Evolutionary conservation across 2,888 invertebrate species (phyloP).

Genomic region (Alviniconcha strummeri): DNA sequence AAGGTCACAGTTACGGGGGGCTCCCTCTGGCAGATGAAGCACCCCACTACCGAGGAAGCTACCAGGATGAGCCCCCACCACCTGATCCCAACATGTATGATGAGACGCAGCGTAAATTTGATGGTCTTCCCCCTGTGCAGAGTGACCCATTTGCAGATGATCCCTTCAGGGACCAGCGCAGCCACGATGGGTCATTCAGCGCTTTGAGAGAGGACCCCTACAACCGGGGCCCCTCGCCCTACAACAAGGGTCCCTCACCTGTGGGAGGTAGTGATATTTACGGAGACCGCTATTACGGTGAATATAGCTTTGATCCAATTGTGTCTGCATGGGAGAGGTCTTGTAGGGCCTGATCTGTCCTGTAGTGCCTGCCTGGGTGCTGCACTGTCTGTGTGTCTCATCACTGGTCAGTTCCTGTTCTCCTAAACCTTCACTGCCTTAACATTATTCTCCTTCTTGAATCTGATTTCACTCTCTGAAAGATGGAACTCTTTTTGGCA

Average conservation of each 20-base stretch:
- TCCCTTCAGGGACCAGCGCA: constrained; percentile 59
- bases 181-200: constrained; percentile 42
- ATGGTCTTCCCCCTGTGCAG: constrained; percentile 63
- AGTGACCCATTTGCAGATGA: constrained; percentile 66
- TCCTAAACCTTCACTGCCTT: too few relatives aligned
- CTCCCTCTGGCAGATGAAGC: constrained; percentile 14
- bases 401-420: too few relatives aligned
- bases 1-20: neutral
- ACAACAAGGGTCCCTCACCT: constrained; percentile 49
- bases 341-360: neutral
- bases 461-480: too few relatives aligned
- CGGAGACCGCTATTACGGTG: constrained; percentile 38
- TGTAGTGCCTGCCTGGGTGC: too few relatives aligned
- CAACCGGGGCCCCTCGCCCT: constrained; percentile 36
- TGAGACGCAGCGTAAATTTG: constrained; percentile 45
- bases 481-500: too few relatives aligned
- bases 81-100: constrained; percentile 33
- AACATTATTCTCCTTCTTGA: too few relatives aligned
- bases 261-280: constrained; percentile 43
- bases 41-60: constrained; percentile 41
- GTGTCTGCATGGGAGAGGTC: constrained; percentile 17
- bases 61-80: constrained; percentile 42
- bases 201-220: constrained; percentile 29
- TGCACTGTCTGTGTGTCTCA: too few relatives aligned
- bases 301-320: constrained; percentile 28